Evolutionary conservation across 1,140 invertebrate genomes (phyloP).

Genomic region (Glossosoma conforme): DNA sequence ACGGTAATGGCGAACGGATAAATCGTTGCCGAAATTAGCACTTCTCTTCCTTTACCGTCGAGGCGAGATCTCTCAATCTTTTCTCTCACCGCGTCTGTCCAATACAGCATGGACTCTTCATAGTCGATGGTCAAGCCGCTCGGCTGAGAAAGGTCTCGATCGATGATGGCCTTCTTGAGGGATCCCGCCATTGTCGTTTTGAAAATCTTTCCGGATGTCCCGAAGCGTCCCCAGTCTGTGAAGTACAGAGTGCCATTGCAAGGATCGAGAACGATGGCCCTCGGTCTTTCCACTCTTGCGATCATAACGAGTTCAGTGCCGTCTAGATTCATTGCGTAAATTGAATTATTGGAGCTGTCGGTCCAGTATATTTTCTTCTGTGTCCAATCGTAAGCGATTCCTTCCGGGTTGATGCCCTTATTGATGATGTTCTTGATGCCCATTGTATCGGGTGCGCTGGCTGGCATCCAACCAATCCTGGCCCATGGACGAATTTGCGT

Average conservation of each 20-base stretch:
- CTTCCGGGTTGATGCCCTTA: constrained; percentile 88
- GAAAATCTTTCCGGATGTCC: constrained; percentile 91
- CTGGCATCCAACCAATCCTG: constrained; percentile 74
- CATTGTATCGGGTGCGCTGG: constrained; percentile 57
- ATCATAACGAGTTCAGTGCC: constrained; percentile 90
- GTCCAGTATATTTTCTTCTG: constrained; percentile 97
- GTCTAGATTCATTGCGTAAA: constrained; percentile 92
- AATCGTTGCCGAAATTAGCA: constrained; percentile 83
- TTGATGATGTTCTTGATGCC: constrained; percentile 70
- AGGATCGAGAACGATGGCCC: constrained; percentile 94
- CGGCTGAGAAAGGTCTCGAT: constrained; percentile 88
- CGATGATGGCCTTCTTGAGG: constrained; percentile 82
- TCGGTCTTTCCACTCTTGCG: constrained; percentile 82
- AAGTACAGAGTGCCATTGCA: constrained; percentile 91
- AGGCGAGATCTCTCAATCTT: constrained; percentile 93
- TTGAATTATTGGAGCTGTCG: constrained; percentile 89
- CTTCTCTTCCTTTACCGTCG: constrained; percentile 73
- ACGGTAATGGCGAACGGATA: constrained; percentile 96
- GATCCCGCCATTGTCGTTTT: constrained; percentile 96
- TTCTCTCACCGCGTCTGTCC: constrained; percentile 95
- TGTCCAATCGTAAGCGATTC: constrained; percentile 96
- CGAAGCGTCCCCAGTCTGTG: constrained; percentile 91
- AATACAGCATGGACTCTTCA: constrained; percentile 91
- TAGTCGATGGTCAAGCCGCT: constrained; percentile 96
- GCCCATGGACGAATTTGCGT: constrained; percentile 90